Base-by-base conservation (phyloP, 2,113 vertebrate species). In the Esox niger region DNA sequence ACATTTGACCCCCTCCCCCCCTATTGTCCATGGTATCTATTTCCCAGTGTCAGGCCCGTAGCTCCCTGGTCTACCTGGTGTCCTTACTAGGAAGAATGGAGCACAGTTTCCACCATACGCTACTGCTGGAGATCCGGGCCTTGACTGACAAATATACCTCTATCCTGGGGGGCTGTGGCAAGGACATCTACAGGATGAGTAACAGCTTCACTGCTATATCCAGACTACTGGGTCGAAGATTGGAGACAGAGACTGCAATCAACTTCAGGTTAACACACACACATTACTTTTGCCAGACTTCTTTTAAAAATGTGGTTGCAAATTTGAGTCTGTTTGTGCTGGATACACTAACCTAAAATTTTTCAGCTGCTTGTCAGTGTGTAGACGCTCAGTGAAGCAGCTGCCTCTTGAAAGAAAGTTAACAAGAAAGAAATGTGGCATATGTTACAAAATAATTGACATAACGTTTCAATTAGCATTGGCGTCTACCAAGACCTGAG, bases 151-250 rank as follows among this genome's bases (percentile, higher is more conserved):
- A 81, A 6, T 95, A 95, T 88, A 81, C 86, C 0, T 80, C 87
- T 77, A 85, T 98, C 54, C 76, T 98, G 79, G 94, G 94, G 0
- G 73, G 88, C 31, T 92, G 93, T 30, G 91, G 93, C 69, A 94
- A 95, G 81, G 95, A 98, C 58, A 91, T 96, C 74, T 98, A 96
- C 80, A 91, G 94, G 70, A 95, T 95, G 91, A 98, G 96, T 85
- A 98, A 96, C 92, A 97, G 95, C n/a, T 97, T 98, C 87, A 89
- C 82, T 0, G 89, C 95, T 63, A 94, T 96, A 15, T 94, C 95
- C 77, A 88, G 85, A 30, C 90, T 96, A 59, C 91, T 99, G 0
- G 82, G 79, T 29, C 86, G 60, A n/a, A 92, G 91, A 13, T 91
- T 98, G 13, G 92, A 93, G 71, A 66, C 76, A 0, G 66, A 78